Conservation (phyloP, 1,140 invertebrate genomes). For the Drosophila leontia region DNA sequence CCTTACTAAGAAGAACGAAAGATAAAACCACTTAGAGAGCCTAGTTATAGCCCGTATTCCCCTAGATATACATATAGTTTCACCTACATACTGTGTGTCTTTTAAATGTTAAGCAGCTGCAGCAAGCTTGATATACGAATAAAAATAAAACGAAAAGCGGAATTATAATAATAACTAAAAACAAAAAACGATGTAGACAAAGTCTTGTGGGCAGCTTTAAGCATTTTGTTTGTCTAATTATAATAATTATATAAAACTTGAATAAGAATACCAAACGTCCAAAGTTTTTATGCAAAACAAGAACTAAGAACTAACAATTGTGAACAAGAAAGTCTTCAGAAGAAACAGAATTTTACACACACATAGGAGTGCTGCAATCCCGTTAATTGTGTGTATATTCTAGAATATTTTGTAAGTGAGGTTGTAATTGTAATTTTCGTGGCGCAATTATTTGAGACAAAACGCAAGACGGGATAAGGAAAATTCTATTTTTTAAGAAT, state of each 20-base stretch:
- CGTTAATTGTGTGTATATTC: constrained; percentile 12
- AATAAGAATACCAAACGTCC: constrained; percentile 77
- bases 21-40: constrained; percentile 23
- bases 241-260: constrained; percentile 21
- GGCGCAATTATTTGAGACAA: constrained; percentile 58
- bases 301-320: constrained; percentile 73
- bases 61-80: constrained; percentile 56
- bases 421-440: constrained; percentile 58
- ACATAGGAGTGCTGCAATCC: constrained; percentile 23
- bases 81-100: constrained; percentile 75
- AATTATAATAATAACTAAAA: constrained; percentile 27
- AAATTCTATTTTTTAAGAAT: constrained; percentile 47
- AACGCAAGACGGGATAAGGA: constrained; percentile 4
- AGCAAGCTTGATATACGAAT: constrained; percentile 48
- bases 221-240: constrained; percentile 67
- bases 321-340: constrained; percentile 80
- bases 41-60: constrained; percentile 25
- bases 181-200: constrained; percentile 53
- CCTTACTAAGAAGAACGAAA: constrained; percentile 44
- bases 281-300: constrained; percentile 67
- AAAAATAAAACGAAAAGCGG: constrained; percentile 24
- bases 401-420: constrained; percentile 47
- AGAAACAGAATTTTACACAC: constrained; percentile 45
- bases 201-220: constrained; percentile 79
- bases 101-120: constrained; percentile 69